Evolutionary conservation across 2,797 vertebrate genomes (phyloP).

Genomic region (Lagocephalus sceleratus): DNA sequence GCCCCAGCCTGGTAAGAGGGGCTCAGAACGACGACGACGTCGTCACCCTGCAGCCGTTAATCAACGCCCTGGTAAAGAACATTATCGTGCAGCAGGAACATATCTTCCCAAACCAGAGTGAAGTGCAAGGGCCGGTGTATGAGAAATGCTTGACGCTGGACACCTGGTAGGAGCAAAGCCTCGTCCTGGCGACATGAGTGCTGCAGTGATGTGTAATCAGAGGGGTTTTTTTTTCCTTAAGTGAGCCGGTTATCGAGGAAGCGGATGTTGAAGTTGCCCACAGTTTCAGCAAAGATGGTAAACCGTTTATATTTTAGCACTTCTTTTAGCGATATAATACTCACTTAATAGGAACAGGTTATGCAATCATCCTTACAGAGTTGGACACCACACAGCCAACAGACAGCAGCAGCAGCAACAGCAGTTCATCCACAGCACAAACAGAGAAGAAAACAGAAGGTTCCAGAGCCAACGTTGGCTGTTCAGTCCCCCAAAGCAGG

Average conservation of each 20-base stretch:
- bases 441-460: slow-evolving; percentile 64
- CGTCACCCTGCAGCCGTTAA: slow-evolving; percentile 79
- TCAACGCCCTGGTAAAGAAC: slow-evolving; percentile 83
- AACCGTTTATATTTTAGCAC: neutral
- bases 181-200: too few species aligned
- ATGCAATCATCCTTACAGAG: neutral
- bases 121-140: slow-evolving; percentile 80
- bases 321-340: neutral
- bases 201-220: neutral
- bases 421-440: slow-evolving; percentile 51
- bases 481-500: slow-evolving; percentile 63
- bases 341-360: neutral
- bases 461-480: slow-evolving; percentile 63
- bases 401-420: slow-evolving; percentile 46
- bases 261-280: slow-evolving; percentile 68
- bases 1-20: slow-evolving; percentile 83
- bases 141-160: slow-evolving; percentile 87
- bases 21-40: slow-evolving; percentile 70
- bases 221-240: slow-evolving; percentile 13
- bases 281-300: slow-evolving; percentile 64
- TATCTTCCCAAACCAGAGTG: slow-evolving; percentile 76
- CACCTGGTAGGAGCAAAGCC: slow-evolving; percentile 58
- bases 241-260: slow-evolving; percentile 72
- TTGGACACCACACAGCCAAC: neutral
- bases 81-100: slow-evolving; percentile 80